These are phyloP conservation scores for Philotrypesis tridentata DNA, from an alignment of 1,140 invertebrate genomes.

Conservation along the genomic window DNA sequence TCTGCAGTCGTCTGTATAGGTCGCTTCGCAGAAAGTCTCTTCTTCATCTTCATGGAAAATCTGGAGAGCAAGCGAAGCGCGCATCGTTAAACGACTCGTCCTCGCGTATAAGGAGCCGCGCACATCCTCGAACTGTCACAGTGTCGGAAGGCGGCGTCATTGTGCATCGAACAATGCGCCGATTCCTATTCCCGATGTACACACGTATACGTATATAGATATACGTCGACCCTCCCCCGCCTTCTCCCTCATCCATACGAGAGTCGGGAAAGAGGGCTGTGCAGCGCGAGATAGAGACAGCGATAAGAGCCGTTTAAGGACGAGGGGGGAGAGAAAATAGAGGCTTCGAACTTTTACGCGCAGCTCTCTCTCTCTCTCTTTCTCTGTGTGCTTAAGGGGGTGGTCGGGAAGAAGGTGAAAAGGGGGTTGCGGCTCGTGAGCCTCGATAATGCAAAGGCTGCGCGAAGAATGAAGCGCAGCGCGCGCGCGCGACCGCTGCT, in stretches of 20 bases:
- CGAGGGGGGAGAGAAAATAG: not conserved
- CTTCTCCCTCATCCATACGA: not conserved
- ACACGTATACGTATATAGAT: no score
- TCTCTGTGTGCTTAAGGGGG: not conserved
- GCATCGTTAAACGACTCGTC: not conserved
- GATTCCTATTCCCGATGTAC: slow-evolving; percentile 11
- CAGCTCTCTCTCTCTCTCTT: no score
- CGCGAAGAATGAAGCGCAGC: not conserved
- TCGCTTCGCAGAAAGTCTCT: not conserved
- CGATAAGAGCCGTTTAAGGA: not conserved
- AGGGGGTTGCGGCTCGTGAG: not conserved
- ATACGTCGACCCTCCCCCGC: no score
- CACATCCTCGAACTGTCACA: not conserved
- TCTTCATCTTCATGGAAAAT: not conserved
- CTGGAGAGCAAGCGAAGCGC: not conserved
- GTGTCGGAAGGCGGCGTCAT: not conserved
- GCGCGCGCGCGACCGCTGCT: not conserved
- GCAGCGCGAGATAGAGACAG: not conserved
- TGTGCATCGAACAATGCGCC: slow-evolving; percentile 30
- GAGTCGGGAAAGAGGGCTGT: not conserved
- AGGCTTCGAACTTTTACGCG: slow-evolving; percentile 3
- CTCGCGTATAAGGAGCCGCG: not conserved
- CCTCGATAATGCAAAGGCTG: slow-evolving; percentile 11
- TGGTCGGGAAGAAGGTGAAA: not conserved
- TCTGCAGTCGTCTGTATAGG: no score